A percentile compares a stretch with the other conserved stretches of the same genome.
phyloP scores from a whole-genome alignment of 2,888 invertebrate genomes.

The Epiblema foenella region DNA sequence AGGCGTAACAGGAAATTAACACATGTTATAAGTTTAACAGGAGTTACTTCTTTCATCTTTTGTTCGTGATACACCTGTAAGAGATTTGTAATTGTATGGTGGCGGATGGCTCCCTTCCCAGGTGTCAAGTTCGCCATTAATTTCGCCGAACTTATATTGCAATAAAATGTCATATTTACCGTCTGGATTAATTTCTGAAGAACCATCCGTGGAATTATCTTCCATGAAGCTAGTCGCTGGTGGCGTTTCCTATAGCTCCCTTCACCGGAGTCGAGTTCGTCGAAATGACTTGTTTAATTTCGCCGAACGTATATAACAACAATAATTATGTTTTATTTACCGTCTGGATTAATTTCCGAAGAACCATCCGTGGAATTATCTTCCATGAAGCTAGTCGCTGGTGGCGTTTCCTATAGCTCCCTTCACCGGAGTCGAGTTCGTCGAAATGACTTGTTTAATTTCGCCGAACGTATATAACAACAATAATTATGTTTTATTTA shows the following conservation, averaged over 20 bases:
- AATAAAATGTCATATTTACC: constrained; percentile 56
- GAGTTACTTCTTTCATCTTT: no score
- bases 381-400: constrained; percentile 73
- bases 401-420: constrained; percentile 81
- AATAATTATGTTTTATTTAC: constrained; percentile 53
- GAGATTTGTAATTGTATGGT: no score
- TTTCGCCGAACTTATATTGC: constrained; percentile 87
- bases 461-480: constrained; percentile 87
- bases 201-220: constrained; percentile 76
- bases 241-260: constrained; percentile 74
- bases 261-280: no score
- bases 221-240: constrained; percentile 74
- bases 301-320: constrained; percentile 86
- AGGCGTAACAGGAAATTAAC: no score
- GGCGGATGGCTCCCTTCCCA: no score
- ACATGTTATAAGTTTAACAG: no score
- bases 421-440: constrained; percentile 94
- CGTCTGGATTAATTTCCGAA: constrained; percentile 80
- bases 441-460: constrained; percentile 95
- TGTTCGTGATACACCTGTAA: no score
- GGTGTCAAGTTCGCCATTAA: constrained; percentile 79
- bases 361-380: constrained; percentile 78
- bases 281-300: constrained; percentile 86
- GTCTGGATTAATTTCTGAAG: constrained; percentile 80
- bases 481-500: constrained; percentile 47